Evolutionary conservation across 23 tunicate genomes (phyloP).

Genomic region (Clavelina lepadiformis): DNA sequence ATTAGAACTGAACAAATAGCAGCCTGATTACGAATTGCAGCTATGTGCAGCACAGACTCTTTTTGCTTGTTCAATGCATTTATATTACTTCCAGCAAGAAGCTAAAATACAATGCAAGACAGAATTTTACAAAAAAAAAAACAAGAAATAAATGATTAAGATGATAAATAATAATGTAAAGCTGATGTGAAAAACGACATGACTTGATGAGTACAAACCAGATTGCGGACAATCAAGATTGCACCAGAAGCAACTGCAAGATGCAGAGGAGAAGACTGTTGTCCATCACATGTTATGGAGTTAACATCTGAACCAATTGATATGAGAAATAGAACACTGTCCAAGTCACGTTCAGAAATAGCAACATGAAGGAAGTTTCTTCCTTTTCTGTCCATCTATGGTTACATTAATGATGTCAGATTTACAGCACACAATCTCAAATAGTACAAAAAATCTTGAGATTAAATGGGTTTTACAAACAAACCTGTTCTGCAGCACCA

Average conservation of each 20-base stretch:
- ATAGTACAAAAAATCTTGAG: neutral
- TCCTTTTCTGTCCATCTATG: constrained; percentile 59
- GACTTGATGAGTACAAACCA: constrained; percentile 42
- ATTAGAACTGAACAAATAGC: constrained; percentile 43
- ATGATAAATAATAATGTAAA: neutral
- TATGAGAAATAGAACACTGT: constrained; percentile 58
- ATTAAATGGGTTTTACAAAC: neutral
- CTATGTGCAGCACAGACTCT: constrained; percentile 54
- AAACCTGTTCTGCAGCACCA: constrained; percentile 83
- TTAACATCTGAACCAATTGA: constrained; percentile 63
- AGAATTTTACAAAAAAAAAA: too few species aligned
- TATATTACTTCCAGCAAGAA: constrained; percentile 60
- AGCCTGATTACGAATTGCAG: constrained; percentile 42
- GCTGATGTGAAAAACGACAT: neutral
- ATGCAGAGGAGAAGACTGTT: constrained; percentile 48
- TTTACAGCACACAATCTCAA: neutral
- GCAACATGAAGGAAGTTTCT: constrained; percentile 65
- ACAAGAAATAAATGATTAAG: neutral
- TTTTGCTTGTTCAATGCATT: constrained; percentile 40
- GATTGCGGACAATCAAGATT: constrained; percentile 56
- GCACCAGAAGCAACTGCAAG: constrained; percentile 69
- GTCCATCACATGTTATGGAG: constrained; percentile 50
- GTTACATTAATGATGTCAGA: neutral
- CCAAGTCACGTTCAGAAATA: constrained; percentile 43
- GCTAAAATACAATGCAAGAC: constrained; percentile 5